A percentile compares a stretch with the other conserved stretches of the same genome.
phyloP scores from a whole-genome alignment of 2,797 vertebrate genomes.

The Coendou prehensilis region DNA sequence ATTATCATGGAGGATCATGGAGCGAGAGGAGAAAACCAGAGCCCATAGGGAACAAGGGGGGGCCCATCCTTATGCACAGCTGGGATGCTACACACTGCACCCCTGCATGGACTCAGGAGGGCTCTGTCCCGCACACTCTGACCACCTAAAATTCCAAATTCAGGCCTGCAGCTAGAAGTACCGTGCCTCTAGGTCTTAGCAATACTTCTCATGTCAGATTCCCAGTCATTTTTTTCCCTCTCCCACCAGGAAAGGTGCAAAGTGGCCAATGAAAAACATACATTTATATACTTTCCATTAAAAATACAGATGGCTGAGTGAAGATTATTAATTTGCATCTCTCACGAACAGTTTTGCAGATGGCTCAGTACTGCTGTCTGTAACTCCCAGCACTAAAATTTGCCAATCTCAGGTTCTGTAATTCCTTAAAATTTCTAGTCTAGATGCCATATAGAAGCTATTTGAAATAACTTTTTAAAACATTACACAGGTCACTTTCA shows the following conservation, averaged over 20 bases:
- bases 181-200: background rate
- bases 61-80: background rate
- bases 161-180: background rate
- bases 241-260: background rate
- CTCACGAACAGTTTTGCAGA: slow-evolving; percentile 81
- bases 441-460: slow-evolving; percentile 73
- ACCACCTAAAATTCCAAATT: background rate
- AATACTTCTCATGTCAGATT: background rate
- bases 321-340: slow-evolving; percentile 79
- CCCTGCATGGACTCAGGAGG: background rate
- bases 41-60: background rate
- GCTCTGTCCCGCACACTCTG: background rate
- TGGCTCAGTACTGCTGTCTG: slow-evolving; percentile 75
- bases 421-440: slow-evolving; percentile 84
- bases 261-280: background rate
- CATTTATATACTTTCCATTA: slow-evolving; percentile 82
- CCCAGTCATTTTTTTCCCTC: background rate
- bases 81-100: background rate
- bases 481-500: slow-evolving; percentile 69
- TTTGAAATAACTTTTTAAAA: slow-evolving; percentile 4
- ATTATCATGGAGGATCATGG: background rate
- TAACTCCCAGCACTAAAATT: slow-evolving; percentile 73
- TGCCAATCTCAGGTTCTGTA: slow-evolving; percentile 70
- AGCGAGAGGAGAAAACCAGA: background rate
- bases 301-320: slow-evolving; percentile 84